Conservation (phyloP, 2,797 vertebrate genomes). For the Serranus cabrilla region DNA sequence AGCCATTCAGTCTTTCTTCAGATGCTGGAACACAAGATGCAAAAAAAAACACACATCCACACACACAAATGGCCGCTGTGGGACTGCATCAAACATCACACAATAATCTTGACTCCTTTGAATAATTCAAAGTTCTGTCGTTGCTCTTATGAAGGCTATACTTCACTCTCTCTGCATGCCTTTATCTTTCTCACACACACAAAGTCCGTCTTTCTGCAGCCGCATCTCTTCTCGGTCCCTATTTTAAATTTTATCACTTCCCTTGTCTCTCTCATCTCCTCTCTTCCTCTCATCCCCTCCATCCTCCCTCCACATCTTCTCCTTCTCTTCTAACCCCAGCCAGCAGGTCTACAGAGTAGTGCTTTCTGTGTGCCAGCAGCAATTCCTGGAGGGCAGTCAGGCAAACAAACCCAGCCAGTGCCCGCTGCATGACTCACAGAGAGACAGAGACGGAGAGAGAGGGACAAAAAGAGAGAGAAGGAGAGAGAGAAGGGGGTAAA, state of each 20-base stretch:
- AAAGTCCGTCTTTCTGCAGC: constrained; percentile 27
- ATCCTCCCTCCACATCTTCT: constrained; percentile 33
- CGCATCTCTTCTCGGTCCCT: constrained; percentile 36
- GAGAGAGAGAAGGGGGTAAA: constrained; percentile 24
- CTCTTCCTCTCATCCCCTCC: constrained; percentile 6
- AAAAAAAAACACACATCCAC: constrained; percentile 19
- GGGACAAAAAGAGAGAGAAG: constrained; percentile 14
- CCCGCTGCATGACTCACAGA: constrained; percentile 70
- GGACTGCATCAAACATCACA: constrained; percentile 46
- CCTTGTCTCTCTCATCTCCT: constrained; percentile 21
- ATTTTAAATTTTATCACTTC: constrained; percentile 24
- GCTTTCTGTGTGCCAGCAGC: constrained; percentile 75
- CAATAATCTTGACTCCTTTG: constrained; percentile 57
- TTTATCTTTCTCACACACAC: constrained; percentile 51
- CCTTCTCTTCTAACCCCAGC: constrained; percentile 52
- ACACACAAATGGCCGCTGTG: constrained; percentile 23
- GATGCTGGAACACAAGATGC: constrained; percentile 10
- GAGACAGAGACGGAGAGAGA: constrained; percentile 30
- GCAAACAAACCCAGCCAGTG: constrained; percentile 77
- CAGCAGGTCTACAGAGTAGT: constrained; percentile 72
- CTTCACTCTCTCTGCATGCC: constrained; percentile 32
- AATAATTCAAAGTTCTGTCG: constrained; percentile 69
- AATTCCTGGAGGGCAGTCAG: constrained; percentile 85
- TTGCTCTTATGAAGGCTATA: constrained; percentile 45
- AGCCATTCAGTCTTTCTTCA: constrained; percentile 36